These are phyloP conservation scores for Helicorthomorpha holstii DNA, from an alignment of 1,140 invertebrate genomes.

Conservation along the genomic window DNA sequence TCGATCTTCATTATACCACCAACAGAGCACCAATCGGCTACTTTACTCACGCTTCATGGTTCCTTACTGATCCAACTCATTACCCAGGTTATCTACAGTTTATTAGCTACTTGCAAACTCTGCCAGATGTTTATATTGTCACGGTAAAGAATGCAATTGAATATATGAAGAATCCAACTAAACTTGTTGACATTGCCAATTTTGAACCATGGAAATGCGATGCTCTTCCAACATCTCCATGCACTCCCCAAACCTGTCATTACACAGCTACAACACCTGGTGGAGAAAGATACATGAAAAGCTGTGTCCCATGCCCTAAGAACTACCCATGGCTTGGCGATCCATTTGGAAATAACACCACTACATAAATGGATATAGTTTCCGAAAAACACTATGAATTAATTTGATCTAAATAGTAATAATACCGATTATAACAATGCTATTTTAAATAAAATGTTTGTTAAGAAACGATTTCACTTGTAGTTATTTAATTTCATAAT, in stretches of 20 bases:
- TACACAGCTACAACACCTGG: conserved; percentile 33
- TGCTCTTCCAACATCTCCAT: too few species aligned
- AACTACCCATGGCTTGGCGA: conserved; percentile 66
- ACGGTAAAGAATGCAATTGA: conserved; percentile 31
- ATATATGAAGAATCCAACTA: conserved; percentile 37
- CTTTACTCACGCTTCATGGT: conserved; percentile 7
- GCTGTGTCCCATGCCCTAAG: conserved; percentile 53
- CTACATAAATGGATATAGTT: too few species aligned
- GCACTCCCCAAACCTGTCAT: not conserved
- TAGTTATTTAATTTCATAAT: too few species aligned
- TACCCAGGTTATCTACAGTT: conserved; percentile 11
- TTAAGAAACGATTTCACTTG: too few species aligned
- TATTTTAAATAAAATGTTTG: too few species aligned
- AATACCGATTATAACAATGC: too few species aligned
- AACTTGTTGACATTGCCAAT: conserved; percentile 23
- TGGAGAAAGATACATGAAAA: conserved; percentile 23
- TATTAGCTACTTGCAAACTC: conserved; percentile 14
- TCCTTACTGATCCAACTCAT: conserved; percentile 19
- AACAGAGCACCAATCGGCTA: conserved; percentile 13
- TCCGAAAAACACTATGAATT: too few species aligned
- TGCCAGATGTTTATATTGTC: conserved; percentile 20
- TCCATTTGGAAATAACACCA: too few species aligned
- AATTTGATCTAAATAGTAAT: too few species aligned
- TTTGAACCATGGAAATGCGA: too few species aligned
- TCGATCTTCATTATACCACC: conserved; percentile 17